These are phyloP conservation scores for Scaptomyza parva DNA, from an alignment of 2,888 invertebrate species.

Conservation along the genomic window DNA sequence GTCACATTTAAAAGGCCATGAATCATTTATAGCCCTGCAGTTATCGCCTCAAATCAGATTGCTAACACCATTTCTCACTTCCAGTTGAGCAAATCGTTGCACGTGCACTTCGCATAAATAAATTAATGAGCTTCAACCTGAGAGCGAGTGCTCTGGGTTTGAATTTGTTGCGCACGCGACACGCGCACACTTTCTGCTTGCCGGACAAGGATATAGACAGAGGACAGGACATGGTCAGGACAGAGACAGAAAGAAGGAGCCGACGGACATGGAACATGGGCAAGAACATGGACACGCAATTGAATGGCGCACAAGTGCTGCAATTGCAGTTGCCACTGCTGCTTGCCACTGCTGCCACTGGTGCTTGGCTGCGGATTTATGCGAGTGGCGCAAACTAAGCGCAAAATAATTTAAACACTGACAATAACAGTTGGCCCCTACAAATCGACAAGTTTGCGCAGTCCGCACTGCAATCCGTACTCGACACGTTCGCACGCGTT, in stretches of 20 bases:
- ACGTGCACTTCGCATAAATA: constrained; percentile 82
- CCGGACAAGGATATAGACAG: constrained; percentile 24
- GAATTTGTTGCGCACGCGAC: constrained; percentile 56
- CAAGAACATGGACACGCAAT: constrained; percentile 49
- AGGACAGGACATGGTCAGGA: constrained; percentile 24
- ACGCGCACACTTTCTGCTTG: constrained; percentile 10
- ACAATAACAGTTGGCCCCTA: constrained; percentile 77
- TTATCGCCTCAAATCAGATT: constrained; percentile 39
- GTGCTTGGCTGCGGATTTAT: constrained; percentile 72
- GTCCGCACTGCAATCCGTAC: constrained; percentile 36
- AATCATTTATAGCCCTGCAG: constrained; percentile 58
- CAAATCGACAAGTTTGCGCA: constrained; percentile 63
- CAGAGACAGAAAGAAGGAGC: constrained; percentile 5
- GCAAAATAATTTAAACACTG: constrained; percentile 81
- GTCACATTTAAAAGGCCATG: constrained; percentile 51
- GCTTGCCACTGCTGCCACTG: constrained; percentile 4
- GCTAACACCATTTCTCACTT: constrained; percentile 78
- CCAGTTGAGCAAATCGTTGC: constrained; percentile 72
- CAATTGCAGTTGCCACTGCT: constrained; percentile 32
- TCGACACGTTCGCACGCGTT: constrained; percentile 78
- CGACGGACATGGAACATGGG: constrained; percentile 23
- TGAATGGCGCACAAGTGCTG: constrained; percentile 43
- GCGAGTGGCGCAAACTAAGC: constrained; percentile 75
- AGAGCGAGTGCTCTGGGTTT: constrained; percentile 20
- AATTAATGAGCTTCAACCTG: constrained; percentile 76